Conservation (phyloP, 37 sponge, comb jelly and placozoan species). For the Oopsacas minuta region DNA sequence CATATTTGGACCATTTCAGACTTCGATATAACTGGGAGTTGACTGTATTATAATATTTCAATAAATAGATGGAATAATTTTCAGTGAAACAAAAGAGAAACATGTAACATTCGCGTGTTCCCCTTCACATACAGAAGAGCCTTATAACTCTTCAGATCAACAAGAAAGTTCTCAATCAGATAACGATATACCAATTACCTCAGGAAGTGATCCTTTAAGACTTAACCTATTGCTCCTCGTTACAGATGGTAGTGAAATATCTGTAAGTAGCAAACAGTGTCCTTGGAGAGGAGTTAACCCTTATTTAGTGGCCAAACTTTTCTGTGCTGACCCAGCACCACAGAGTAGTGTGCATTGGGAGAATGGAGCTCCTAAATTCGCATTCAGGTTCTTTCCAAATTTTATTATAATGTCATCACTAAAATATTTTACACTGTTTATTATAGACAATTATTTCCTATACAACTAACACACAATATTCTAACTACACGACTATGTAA, state of each 20-base stretch:
- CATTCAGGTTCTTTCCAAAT: background rate
- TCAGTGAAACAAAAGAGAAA: background rate
- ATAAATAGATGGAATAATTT: no score
- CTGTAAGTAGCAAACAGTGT: background rate
- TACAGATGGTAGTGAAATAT: background rate
- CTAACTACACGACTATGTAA: conserved; percentile 25
- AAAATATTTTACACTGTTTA: no score
- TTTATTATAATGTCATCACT: no score
- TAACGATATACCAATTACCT: background rate
- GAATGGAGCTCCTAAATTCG: background rate
- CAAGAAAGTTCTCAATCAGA: background rate
- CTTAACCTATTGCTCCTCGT: background rate
- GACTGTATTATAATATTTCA: no score
- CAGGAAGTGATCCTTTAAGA: background rate
- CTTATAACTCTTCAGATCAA: background rate
- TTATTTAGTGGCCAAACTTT: background rate
- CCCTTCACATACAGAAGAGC: background rate
- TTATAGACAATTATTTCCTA: background rate
- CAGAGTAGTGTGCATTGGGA: conserved; percentile 5
- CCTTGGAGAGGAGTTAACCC: conserved; percentile 13
- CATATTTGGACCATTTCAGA: no score
- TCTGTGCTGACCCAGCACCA: background rate
- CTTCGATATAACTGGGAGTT: no score
- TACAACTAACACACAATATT: background rate
- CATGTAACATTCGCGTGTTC: background rate